Base-by-base conservation (phyloP, 2,888 invertebrate species). In the Rotaria sp. region DNA sequence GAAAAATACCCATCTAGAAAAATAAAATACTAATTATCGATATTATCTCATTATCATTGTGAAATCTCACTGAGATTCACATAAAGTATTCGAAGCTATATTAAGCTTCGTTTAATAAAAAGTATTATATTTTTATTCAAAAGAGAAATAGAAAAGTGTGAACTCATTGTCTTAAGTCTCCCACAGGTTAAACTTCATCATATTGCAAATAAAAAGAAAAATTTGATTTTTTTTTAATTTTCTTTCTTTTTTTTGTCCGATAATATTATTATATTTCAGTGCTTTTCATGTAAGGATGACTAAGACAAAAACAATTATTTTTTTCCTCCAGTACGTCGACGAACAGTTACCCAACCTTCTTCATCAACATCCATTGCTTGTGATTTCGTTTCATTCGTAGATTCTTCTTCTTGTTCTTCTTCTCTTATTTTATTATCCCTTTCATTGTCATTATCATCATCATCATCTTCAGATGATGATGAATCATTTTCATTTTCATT, bases 1-100 rank as follows among this genome's bases (percentile, higher is more conserved):
- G 85, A n/a, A 86, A 50, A 30, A 86, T 75, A 45, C 45, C 21
- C 80, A 80, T 80, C 80, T 80, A 45, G 26, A 80, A 80, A 41
- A 26, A 80, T 24, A 38, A 50, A 50, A 50, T 15, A 50, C 3
- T 15, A 50, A 50, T 50, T 0, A 50, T 50, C 13, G 15, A 50
- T 50, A 15, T 50, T 13, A 50, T 15, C 48, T 13, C 0, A 50
- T 3, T 15, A 50, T 50, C 13, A 50, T 50, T 50, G 48, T 50
- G 48, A 50, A 50, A 50, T 15, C 15, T 15, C 15, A 10, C 48
- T 50, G 48, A 50, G 48, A 50, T 50, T 50, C 18, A 50, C 48
- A 15, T 13, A 50, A 50, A n/a, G 18, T 15, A 50, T 15, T 15
- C 10, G 48, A 50, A 50, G 48, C 48, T 50, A 50, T 50, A 50